Evolutionary conservation across 1,140 invertebrate species (phyloP), one percentile per base, ranked within the genome.

Genomic region (Hesperophylax magnus): DNA sequence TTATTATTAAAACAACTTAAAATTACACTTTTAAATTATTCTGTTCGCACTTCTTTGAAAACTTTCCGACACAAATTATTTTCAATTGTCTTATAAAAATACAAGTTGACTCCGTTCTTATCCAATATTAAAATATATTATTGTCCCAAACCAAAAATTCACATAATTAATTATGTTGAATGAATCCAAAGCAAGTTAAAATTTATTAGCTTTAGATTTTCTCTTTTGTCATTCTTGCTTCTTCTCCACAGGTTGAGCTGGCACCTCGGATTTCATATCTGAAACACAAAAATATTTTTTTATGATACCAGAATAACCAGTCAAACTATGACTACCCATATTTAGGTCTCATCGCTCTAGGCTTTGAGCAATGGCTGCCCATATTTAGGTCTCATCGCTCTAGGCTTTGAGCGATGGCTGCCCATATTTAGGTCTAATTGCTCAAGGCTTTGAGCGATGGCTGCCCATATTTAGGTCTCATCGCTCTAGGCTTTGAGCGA

Each of bases 171-270:
- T 47, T 34, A 22, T 71, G 8, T 47, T 14, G 39, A 47, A 47
- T 47, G 39, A 47, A 47, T 47, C 39, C 39, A 47, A 47, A 47
- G 39, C 39, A 47, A 47, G n/a, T 75, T 31, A 39, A 75, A 77
- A 75, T 76, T 80, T 76, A 31, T 31, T 34, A 22, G 24, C 58
- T 65, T 65, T 54, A 22, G 61, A 22, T 71, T 78, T 78, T 58
- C 65, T 69, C 63, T 60, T 78, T 69, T 74, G 76, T 81, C 75
- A 81, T 72, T 81, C 75, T 52, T 77, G 67, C 47, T 81, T 78
- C 65, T 81, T 81, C 34, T 81, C 80, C 5, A 47, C 9, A 2
- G 58, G 61, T n/a, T 39, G 31, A 53, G 63, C 14, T 0, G 52
- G 27, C 4, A 52, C 34, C 17, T 81, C 80, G 17, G 39, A 11